Base-by-base conservation (phyloP, 1,140 invertebrate genomes). In the Thalassaphorura encarpata region DNA sequence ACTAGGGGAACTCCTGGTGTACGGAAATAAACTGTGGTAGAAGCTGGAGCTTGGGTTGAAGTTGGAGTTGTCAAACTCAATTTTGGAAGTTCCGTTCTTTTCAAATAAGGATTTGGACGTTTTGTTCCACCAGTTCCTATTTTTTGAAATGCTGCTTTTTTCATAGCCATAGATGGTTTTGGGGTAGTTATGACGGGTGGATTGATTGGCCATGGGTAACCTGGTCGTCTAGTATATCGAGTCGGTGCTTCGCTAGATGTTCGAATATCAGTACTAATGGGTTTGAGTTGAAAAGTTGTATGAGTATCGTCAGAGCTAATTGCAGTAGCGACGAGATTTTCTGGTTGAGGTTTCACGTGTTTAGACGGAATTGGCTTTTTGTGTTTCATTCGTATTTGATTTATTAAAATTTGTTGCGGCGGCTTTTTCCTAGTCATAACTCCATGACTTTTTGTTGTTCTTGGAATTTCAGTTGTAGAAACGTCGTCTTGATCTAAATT, bases 61-160 rank as follows among this genome's bases (percentile, higher is more conserved):
- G 57, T 62, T n/a, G 63, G 60, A n/a, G 60, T 61, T n/a, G 60
- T 65, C 46, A 65, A 23, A 26, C 60, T 46, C 19, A 57, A 27
- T 16, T 36, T 41, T 26, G 63, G 56, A 6, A 46, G n/a, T 51
- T 52, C 36, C 13, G 63, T 60, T 23, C 52, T 27, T 42, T 49
- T 60, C 13, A 57, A 18, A 33, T 59, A 46, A 5, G 56, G 52
- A 49, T 51, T 53, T 52, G 60, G 60, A 42, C 39, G 54, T 4
- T 56, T 18, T 1, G 63, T 62, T n/a, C n/a, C n/a, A n/a, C n/a
- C n/a, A n/a, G n/a, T n/a, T n/a, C n/a, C n/a, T 6, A 65, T 29
- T 52, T 49, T 52, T 19, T 43, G 33, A 31, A 65, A 65, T 23
- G 60, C 19, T n/a, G 63, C 47, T 45, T 46, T 28, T 49, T 59